A percentile compares a stretch with the other conserved stretches of the same genome.
phyloP scores from a whole-genome alignment of 2,113 vertebrate species.

The Platichthys flesus region DNA sequence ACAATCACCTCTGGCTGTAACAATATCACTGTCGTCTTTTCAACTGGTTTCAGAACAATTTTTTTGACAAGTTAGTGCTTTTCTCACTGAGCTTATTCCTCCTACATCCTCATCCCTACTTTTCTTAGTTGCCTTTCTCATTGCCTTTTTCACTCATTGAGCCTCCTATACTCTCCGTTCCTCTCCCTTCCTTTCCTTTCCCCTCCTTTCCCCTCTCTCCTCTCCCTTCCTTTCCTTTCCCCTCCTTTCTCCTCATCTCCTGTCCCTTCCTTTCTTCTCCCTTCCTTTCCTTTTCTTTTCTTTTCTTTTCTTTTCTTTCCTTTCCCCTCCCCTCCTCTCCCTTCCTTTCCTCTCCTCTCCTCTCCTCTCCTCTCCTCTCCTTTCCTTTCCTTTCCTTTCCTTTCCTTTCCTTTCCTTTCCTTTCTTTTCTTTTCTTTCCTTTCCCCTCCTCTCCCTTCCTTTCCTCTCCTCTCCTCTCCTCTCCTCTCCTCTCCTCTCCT shows the following conservation, averaged over 20 bases:
- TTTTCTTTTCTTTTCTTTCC: too few species aligned
- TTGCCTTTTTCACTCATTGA: slow-evolving; percentile 36
- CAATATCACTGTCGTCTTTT: slow-evolving; percentile 15
- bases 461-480: not conserved
- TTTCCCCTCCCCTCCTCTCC: slow-evolving; percentile 1
- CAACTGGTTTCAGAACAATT: slow-evolving; percentile 9
- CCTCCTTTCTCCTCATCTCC: not conserved
- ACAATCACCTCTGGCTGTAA: slow-evolving; percentile 13
- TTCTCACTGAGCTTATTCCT: slow-evolving; percentile 13
- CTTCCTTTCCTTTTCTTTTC: too few species aligned
- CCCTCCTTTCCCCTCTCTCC: not conserved
- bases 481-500: not conserved
- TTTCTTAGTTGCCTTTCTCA: slow-evolving; percentile 35
- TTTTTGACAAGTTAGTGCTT: slow-evolving; percentile 19
- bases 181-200: not conserved
- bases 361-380: not conserved
- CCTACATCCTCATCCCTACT: slow-evolving; percentile 32
- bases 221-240: not conserved
- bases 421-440: not conserved
- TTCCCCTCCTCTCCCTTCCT: not conserved
- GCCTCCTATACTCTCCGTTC: slow-evolving; percentile 4
- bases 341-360: slow-evolving; percentile 29
- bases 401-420: not conserved
- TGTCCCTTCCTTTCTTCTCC: not conserved
- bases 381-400: not conserved